Percentiles rank a stretch among this genome's conserved stretches.
phyloP scores from a whole-genome alignment of 35 echinoderm and acorn worm species.

The Nesometra sesokonis region DNA sequence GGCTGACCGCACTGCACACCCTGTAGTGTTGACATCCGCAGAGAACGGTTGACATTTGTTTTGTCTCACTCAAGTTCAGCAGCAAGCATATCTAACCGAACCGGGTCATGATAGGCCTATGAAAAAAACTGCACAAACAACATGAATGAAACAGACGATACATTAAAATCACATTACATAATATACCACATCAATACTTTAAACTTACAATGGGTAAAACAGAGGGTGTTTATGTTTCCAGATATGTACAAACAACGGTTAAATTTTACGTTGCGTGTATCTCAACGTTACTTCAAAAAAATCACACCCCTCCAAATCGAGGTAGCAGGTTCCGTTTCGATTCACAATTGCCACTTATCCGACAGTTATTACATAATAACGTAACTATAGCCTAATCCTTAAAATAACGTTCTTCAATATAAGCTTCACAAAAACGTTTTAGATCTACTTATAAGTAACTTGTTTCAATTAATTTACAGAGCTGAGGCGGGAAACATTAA shows the following conservation, averaged over 20 bases:
- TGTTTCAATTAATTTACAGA: too few species aligned
- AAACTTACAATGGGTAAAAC: neutral
- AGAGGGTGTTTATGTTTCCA: neutral
- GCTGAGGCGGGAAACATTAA: too few species aligned
- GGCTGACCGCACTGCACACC: too few species aligned
- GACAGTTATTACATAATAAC: neutral
- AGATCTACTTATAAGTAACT: too few species aligned
- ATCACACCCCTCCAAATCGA: neutral
- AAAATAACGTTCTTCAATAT: neutral
- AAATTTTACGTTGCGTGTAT: neutral
- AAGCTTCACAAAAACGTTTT: neutral
- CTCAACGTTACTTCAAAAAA: neutral
- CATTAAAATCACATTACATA: too few species aligned
- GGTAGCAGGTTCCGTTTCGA: neutral
- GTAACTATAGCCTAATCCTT: neutral
- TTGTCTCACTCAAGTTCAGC: neutral
- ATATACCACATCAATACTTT: neutral
- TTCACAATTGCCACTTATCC: neutral
- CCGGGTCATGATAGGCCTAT: too few species aligned
- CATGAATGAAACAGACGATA: neutral
- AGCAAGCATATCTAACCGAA: neutral
- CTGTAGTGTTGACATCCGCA: too few species aligned
- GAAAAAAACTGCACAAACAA: too few species aligned
- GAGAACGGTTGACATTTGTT: too few species aligned
- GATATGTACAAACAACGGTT: neutral